Evolutionary conservation across 2,113 vertebrate species (phyloP), one percentile per base, ranked within the genome.

Genomic region (Anser brachyrhynchus): DNA sequence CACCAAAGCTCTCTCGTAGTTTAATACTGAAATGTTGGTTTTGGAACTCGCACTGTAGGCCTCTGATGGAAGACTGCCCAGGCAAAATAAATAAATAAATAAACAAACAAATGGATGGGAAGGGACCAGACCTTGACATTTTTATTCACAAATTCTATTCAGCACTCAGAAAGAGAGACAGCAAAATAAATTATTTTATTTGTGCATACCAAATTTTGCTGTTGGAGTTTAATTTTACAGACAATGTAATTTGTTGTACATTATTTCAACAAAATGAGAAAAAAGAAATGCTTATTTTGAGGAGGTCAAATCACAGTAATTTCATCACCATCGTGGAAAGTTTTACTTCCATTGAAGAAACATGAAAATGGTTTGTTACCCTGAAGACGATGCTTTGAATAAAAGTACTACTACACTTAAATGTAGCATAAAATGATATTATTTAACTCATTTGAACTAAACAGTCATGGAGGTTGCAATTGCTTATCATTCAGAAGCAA

Each of bases 361-460:
- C 22, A 74, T 54, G 25, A 93, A 94, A 95, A 49, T 37, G 64
- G 76, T 84, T 84, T 33, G 28, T 59, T 85, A 72, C 23, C 19
- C n/a, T 43, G 26, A 93, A 85, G 28, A 78, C 35, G 46, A 7
- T 92, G 66, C 44, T 93, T 58, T 83, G 62, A 81, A 64, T 92
- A 61, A 33, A 61, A 91, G 35, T 82, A 90, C 85, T 90, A 91
- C 55, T 94, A 75, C 13, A 92, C 22, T 65, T 72, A 87, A 87
- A 74, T 19, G 37, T 28, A 84, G 57, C 58, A 93, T 46, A 83
- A 95, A 93, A 74, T 64, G 72, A 21, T 21, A 49, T 49, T 49
- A 21, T 14, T 78, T 87, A 94, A 96, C 49, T 66, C 67, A 72
- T 83, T 95, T 84, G 59, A 92, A 72, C 61, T 55, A 75, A 93